Evolutionary conservation across 2,113 vertebrate genomes (phyloP), one percentile per base, ranked within the genome.

Genomic region (Fulica atra): DNA sequence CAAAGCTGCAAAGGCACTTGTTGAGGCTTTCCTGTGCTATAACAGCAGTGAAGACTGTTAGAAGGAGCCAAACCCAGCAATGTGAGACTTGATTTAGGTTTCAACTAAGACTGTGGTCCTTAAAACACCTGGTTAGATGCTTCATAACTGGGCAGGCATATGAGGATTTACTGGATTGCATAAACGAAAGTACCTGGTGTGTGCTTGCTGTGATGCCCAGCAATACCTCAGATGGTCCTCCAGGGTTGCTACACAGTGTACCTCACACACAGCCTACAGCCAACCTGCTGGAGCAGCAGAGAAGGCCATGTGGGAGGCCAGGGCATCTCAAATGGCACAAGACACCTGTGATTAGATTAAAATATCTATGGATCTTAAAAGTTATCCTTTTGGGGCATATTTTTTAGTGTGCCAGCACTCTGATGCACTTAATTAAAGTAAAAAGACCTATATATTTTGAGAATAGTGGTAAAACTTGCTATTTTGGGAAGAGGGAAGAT

Each of bases 251-350:
- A 20, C 40, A 13, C 14, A 50, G 48, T 44, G 81, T 18, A 13
- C 5, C 0, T 4, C 53, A 64, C 68, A 12, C 72, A 28, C 0
- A 3, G 17, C 18, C 16, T 54, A 24, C n/a, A 53, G 72, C 7
- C 26, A 72, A 19, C 38, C 60, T 44, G 23, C 50, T 28, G 71
- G 26, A 42, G 29, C 48, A 74, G 53, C 2, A 38, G 48, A 40
- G 56, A 35, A 26, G 28, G 17, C 24, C 21, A 7, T 23, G 26
- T 33, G 36, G 31, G 51, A 76, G 29, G 48, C 9, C n/a, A 68
- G 60, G 36, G 20, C 29, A 44, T 42, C 29, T 79, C 42, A 76
- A 68, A 61, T 33, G 63, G 54, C 74, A 69, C 4, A 13, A 26
- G 69, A 15, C 0, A 1, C n/a, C 57, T 36, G 15, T 31, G 5